Evolutionary conservation across 2,797 vertebrate species (phyloP), one percentile per base, ranked within the genome.

Genomic region (Halcyon badia): DNA sequence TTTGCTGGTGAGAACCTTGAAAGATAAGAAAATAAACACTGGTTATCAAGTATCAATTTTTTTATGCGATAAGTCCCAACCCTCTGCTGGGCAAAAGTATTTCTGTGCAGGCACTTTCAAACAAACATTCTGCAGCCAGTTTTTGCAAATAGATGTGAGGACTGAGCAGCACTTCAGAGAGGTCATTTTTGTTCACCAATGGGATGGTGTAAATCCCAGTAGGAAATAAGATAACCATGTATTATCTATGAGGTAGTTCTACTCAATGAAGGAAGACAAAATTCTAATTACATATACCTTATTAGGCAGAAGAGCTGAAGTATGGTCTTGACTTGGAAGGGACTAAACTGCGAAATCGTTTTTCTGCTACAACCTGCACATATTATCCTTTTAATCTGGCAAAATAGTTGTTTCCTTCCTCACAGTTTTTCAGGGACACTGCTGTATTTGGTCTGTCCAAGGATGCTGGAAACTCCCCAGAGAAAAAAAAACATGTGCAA

Each of bases 391-490:
- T 76, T 58, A 61, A 87, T 90, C 35, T 94, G 49, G 68, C 44
- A 80, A 91, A 92, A 72, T 15, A 62, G 15, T 42, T 57, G 20
- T 83, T 92, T 86, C 39, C 44, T 91, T 90, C 86, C 84, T 93
- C 33, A 5, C 58, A 41, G 30, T 75, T 86, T 92, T 81, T 49
- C 52, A 51, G 60, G 56, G 46, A 68, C 11, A 79, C 35, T 90
- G 25, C 14, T 62, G 31, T 79, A 52, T 25, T 68, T 78, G 12
- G 10, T 86, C 58, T 70, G 12, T 42, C 72, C 62, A 54, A 91
- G 75, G 52, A 76, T 71, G 17, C 37, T 92, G 72, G 39, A 85
- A 94, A 69, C 5, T 62, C 57, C 42, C 48, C 39, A 57, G 39
- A 68, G 49, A 69, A 77, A 61, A 91, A 91, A 93, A 94, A 81